Percentiles rank a stretch among this genome's conserved stretches.
These are phyloP conservation scores for Orthonevra nobilis DNA, from an alignment of 2,888 invertebrate species.

Conservation along the genomic window DNA sequence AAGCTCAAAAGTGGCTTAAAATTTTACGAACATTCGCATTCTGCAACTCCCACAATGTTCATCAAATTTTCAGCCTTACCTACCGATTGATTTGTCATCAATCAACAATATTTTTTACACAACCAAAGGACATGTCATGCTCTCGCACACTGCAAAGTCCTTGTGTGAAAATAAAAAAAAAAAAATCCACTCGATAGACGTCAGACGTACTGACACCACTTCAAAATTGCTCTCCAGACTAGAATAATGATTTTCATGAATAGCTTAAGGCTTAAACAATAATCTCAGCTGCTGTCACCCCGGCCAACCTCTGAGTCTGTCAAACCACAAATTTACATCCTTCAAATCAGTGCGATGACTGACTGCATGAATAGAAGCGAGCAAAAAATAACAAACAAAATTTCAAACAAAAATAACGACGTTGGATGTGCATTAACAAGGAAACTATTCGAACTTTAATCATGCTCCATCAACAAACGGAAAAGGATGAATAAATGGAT, in stretches of 20 bases:
- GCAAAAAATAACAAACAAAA: neutral
- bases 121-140: conserved; percentile 11
- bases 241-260: conserved; percentile 75
- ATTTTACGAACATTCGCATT: no score
- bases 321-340: conserved; percentile 54
- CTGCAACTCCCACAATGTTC: no score
- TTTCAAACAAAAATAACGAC: conserved; percentile 4
- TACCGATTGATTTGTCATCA: no score
- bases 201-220: conserved; percentile 71
- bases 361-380: conserved; percentile 1
- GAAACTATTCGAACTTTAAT: conserved; percentile 12
- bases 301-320: neutral
- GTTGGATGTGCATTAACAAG: neutral
- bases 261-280: conserved; percentile 66
- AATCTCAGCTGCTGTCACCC: conserved; percentile 18
- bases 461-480: neutral
- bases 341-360: conserved; percentile 42
- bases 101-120: conserved; percentile 11
- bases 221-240: conserved; percentile 76
- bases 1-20: no score
- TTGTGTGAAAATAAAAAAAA: no score
- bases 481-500: neutral
- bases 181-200: conserved; percentile 37
- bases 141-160: neutral
- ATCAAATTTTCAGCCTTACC: no score